Conservation (phyloP, 2,888 invertebrate species). For the Nephrotoma flavescens region DNA sequence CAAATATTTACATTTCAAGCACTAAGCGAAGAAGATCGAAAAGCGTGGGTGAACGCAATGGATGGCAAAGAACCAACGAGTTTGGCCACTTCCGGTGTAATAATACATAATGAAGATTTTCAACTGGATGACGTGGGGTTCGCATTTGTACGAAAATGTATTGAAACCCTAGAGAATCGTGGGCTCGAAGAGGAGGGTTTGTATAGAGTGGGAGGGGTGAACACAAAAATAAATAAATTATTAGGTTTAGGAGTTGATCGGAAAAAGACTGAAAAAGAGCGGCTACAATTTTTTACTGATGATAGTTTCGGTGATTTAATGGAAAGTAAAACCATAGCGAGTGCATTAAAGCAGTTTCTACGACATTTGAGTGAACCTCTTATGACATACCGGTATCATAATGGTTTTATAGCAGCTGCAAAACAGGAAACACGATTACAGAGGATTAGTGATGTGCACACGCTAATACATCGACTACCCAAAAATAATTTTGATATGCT, state of each 20-base stretch:
- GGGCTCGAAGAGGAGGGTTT: slow-evolving; percentile 78
- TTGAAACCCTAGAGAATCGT: slow-evolving; percentile 68
- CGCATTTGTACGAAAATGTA: slow-evolving; percentile 73
- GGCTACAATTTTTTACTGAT: slow-evolving; percentile 36
- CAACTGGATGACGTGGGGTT: slow-evolving; percentile 81
- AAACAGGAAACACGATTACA: slow-evolving; percentile 63
- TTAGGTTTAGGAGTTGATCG: slow-evolving; percentile 65
- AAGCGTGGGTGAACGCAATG: slow-evolving; percentile 86
- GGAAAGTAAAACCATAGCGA: slow-evolving; percentile 95
- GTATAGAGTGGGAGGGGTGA: slow-evolving; percentile 85
- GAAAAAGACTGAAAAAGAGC: slow-evolving; percentile 43
- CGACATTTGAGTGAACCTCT: slow-evolving; percentile 89
- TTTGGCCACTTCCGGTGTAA: slow-evolving; percentile 32
- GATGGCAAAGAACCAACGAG: slow-evolving; percentile 71
- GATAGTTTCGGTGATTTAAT: slow-evolving; percentile 67
- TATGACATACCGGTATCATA: slow-evolving; percentile 85
- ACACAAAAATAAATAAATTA: slow-evolving; percentile 74
- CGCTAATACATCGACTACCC: slow-evolving; percentile 74
- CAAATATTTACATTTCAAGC: slow-evolving; percentile 79
- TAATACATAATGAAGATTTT: slow-evolving; percentile 48
- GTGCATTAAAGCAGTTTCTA: slow-evolving; percentile 91
- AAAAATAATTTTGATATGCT: slow-evolving; percentile 73
- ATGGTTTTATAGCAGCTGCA: slow-evolving; percentile 80
- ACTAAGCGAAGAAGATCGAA: slow-evolving; percentile 74
- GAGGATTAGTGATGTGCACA: slow-evolving; percentile 71